A percentile compares a stretch with the other conserved stretches of the same genome.
These are phyloP conservation scores for Haliaeetus leucogaster DNA, from an alignment of 2,113 vertebrate species.

Conservation along the genomic window DNA sequence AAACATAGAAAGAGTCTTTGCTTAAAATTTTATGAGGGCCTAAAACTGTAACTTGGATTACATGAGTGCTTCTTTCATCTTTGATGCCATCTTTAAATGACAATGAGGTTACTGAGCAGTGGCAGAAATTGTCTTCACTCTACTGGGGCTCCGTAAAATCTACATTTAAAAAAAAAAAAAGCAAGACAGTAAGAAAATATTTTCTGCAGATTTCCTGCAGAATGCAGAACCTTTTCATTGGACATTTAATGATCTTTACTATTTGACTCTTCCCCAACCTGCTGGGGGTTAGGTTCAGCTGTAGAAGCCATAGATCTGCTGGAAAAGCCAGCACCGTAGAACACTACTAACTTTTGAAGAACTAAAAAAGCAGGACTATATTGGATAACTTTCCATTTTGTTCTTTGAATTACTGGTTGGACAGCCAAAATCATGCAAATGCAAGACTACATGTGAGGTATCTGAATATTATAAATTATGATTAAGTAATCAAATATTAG, in stretches of 20 bases:
- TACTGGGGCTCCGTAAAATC: neutral
- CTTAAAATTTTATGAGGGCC: neutral
- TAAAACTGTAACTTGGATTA: neutral
- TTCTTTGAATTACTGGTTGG: neutral
- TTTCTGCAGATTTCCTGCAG: neutral
- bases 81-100: neutral
- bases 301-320: neutral
- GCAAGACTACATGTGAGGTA: neutral
- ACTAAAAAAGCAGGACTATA: neutral
- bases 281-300: neutral
- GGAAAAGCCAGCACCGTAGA: neutral
- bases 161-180: neutral
- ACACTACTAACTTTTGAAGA: neutral
- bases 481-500: constrained; percentile 29
- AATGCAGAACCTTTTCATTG: neutral
- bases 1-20: neutral
- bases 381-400: neutral
- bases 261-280: neutral
- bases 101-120: neutral
- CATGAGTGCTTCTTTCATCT: neutral
- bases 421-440: neutral
- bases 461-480: neutral
- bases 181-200: neutral
- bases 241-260: neutral
- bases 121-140: neutral